Evolutionary conservation across 2,113 vertebrate genomes (phyloP).

Genomic region (Pseudonaja textilis): DNA sequence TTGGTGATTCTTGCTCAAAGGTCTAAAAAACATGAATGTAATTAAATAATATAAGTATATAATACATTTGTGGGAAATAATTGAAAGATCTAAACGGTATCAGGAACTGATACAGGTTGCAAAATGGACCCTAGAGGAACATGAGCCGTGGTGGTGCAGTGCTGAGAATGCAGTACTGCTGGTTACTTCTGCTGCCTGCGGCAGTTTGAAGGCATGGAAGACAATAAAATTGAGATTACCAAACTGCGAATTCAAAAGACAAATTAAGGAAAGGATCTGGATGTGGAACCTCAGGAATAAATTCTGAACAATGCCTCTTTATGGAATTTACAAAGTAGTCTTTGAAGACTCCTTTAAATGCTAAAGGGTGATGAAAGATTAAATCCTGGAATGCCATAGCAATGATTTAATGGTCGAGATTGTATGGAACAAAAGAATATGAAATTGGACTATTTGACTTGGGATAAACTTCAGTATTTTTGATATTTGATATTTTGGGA

Average conservation of each 20-base stretch:
- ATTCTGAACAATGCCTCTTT: neutral
- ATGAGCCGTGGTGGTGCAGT: no score
- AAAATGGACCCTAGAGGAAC: neutral
- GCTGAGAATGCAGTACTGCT: no score
- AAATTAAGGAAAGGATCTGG: neutral
- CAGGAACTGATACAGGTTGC: neutral
- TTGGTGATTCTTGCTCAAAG: neutral
- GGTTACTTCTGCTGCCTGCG: no score
- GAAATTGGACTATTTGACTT: neutral
- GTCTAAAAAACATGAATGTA: neutral
- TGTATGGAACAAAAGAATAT: neutral
- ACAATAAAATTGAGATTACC: neutral
- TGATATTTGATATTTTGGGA: neutral
- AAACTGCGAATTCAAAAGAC: no score
- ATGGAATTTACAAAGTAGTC: neutral
- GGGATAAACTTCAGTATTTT: neutral
- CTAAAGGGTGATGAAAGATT: neutral
- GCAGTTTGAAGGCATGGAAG: neutral
- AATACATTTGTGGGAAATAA: neutral
- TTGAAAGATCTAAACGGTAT: neutral
- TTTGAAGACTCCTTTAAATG: neutral
- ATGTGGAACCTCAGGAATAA: neutral
- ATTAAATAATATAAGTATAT: neutral
- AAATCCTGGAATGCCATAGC: neutral
- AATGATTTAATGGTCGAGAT: neutral